Conservation (phyloP, 2,888 invertebrate species). For the Tiliacea citrago region DNA sequence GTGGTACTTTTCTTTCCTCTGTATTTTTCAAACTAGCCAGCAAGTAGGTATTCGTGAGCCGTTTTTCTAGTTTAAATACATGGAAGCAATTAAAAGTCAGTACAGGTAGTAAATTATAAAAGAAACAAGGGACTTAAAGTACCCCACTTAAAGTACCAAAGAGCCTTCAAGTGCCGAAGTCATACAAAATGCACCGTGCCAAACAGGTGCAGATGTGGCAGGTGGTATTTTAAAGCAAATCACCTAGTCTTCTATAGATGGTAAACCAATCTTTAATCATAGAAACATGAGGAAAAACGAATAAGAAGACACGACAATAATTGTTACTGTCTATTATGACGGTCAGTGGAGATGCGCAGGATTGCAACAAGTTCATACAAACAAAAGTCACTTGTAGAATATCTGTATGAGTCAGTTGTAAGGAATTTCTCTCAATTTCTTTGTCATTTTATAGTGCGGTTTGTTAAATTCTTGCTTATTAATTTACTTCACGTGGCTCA, state of each 20-base stretch:
- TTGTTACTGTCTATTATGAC: conserved; percentile 15
- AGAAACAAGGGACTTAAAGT: neutral
- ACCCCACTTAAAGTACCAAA: too few species aligned
- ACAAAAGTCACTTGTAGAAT: conserved; percentile 25
- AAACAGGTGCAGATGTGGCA: too few species aligned
- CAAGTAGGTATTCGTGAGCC: neutral
- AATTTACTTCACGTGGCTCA: neutral
- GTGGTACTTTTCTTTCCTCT: neutral
- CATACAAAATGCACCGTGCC: neutral
- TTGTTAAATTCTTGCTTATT: conserved; percentile 39
- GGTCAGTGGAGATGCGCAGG: conserved; percentile 8
- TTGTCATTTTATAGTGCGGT: conserved; percentile 47
- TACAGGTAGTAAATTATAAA: too few species aligned
- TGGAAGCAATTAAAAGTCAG: neutral
- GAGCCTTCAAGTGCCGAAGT: neutral
- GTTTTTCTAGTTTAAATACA: neutral
- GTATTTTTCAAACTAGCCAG: neutral
- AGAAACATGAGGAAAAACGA: conserved; percentile 1
- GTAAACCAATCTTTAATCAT: neutral
- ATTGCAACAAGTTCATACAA: conserved; percentile 47
- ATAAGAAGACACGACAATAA: neutral
- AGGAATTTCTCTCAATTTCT: conserved; percentile 54
- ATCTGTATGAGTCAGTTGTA: conserved; percentile 47
- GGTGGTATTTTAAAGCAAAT: neutral
- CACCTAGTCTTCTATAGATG: neutral